A percentile compares a stretch with the other conserved stretches of the same genome.
Conservation (phyloP, 2,797 vertebrate species). For the Falco berigora region DNA sequence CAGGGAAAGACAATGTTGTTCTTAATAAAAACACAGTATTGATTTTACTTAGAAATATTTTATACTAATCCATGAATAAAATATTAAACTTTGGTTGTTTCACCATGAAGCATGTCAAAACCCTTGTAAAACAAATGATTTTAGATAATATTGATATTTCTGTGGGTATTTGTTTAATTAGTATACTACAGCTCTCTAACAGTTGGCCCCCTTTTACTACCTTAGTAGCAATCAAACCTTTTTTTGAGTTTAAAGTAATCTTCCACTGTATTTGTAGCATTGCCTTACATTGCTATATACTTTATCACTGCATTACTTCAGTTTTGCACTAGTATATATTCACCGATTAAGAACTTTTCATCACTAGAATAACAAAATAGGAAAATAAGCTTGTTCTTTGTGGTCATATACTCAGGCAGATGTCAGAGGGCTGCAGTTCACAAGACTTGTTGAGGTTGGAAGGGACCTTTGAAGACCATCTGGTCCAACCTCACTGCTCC, state of each 20-base stretch:
- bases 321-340: not conserved
- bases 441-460: not conserved
- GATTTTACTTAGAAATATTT: slow-evolving; percentile 23
- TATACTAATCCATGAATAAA: not conserved
- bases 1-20: not conserved
- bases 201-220: not conserved
- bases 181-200: not conserved
- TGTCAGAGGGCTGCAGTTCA: not conserved
- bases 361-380: not conserved
- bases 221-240: not conserved
- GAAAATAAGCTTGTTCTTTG: not conserved
- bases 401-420: not conserved
- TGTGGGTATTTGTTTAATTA: not conserved
- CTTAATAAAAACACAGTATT: not conserved
- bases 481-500: not conserved
- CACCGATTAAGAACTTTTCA: not conserved
- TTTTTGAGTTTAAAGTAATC: not conserved
- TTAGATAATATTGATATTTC: slow-evolving; percentile 14
- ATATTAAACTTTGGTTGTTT: not conserved
- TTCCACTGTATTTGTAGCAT: not conserved
- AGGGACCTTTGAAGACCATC: not conserved
- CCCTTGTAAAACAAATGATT: not conserved
- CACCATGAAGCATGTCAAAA: not conserved
- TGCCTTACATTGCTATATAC: not conserved
- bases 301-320: not conserved